Conservation (phyloP, 2,797 vertebrate species). For the Anas flavirostris region DNA sequence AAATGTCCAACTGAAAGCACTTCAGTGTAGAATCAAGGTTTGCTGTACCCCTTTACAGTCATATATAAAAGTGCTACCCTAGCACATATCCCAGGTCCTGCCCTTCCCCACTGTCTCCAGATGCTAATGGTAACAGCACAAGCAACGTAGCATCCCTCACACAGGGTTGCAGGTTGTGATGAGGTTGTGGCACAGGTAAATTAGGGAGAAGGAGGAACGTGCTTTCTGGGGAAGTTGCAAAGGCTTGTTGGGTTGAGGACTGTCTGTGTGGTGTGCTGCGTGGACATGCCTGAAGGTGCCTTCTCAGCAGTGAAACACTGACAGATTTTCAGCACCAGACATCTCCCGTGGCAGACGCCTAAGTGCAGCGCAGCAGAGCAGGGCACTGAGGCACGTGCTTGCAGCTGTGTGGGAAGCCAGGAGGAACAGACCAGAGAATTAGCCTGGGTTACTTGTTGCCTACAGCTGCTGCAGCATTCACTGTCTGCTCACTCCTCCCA, state of each 20-base stretch:
- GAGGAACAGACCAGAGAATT: background rate
- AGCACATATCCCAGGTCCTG: background rate
- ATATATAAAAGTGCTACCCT: background rate
- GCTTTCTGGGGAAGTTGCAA: background rate
- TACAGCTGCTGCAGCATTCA: background rate
- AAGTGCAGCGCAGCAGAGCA: fast-evolving
- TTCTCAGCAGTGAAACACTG: fast-evolving
- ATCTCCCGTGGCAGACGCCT: fast-evolving
- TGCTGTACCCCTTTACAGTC: background rate
- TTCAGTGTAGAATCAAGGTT: background rate
- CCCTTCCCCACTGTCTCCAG: fast-evolving
- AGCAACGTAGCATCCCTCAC: background rate
- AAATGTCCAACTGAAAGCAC: background rate
- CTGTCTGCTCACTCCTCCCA: background rate
- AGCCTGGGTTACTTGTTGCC: background rate
- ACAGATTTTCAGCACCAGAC: background rate
- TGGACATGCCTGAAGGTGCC: background rate
- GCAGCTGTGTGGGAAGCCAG: background rate
- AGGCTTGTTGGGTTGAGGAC: background rate
- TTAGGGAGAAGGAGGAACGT: background rate
- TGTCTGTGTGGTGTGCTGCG: too few species aligned
- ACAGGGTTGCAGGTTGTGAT: fast-evolving
- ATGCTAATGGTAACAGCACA: background rate
- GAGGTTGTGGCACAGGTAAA: background rate
- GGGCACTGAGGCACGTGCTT: fast-evolving